Evolutionary conservation across 2,797 vertebrate genomes (phyloP).

Genomic region (Poecilia velifera): DNA sequence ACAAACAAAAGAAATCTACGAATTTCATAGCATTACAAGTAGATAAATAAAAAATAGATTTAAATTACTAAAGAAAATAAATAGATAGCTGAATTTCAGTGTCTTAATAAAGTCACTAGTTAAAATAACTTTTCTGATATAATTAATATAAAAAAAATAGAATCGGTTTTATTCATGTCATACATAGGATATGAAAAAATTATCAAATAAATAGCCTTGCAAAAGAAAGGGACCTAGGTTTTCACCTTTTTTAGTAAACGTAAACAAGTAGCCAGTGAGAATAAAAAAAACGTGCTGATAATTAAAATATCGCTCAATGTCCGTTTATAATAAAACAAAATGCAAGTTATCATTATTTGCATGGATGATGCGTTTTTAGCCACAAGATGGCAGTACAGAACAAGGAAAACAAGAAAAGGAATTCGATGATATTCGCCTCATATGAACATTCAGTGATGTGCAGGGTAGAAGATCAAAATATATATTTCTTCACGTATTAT

Average conservation of each 20-base stretch:
- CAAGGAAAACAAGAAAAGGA: conserved; percentile 4
- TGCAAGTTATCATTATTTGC: neutral
- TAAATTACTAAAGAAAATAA: neutral
- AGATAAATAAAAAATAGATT: neutral
- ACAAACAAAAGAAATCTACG: neutral
- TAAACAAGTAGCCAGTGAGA: neutral
- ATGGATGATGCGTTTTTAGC: conserved; percentile 6
- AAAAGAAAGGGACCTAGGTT: neutral
- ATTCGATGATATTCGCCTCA: neutral
- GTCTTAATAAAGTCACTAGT: neutral
- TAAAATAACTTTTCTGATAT: neutral
- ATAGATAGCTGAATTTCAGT: neutral
- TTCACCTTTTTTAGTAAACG: neutral
- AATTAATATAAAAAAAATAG: neutral
- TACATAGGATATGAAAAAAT: too few species aligned
- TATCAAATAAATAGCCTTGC: too few species aligned
- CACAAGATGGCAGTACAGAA: conserved; percentile 71
- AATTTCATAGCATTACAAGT: neutral
- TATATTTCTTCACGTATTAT: neutral
- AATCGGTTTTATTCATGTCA: neutral
- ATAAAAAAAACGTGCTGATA: neutral
- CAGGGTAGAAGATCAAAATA: neutral
- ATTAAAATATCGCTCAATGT: neutral
- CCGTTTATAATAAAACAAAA: neutral
- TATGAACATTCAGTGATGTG: neutral